These are phyloP conservation scores for Percopsis omiscomaycus DNA, from an alignment of 2,797 vertebrate species.

Conservation along the genomic window DNA sequence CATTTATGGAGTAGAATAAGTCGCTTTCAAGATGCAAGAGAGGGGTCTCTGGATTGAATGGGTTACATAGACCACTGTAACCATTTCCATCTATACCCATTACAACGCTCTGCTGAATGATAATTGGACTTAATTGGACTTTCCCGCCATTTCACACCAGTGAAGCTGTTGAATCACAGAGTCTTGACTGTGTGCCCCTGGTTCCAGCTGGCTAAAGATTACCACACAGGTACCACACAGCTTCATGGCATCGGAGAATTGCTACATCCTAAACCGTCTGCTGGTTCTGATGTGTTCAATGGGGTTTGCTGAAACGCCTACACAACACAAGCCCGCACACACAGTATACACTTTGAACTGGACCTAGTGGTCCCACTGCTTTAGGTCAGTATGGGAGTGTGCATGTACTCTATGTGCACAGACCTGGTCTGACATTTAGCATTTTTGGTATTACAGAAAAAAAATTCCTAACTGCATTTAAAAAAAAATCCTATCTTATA, in stretches of 20 bases:
- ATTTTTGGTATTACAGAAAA: no score
- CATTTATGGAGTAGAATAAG: conserved; percentile 41
- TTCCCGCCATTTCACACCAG: conserved; percentile 62
- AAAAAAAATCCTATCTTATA: no score
- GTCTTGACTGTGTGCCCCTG: conserved; percentile 12
- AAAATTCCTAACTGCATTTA: no score
- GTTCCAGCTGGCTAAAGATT: conserved; percentile 16
- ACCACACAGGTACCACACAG: not conserved
- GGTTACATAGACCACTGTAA: conserved; percentile 34
- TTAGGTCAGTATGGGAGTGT: no score
- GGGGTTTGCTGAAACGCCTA: conserved; percentile 13
- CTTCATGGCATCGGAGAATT: not conserved
- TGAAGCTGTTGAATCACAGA: conserved; percentile 42
- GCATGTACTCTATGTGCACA: no score
- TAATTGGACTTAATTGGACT: conserved; percentile 65
- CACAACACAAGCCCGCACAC: conserved; percentile 9
- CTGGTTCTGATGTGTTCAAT: conserved; percentile 17
- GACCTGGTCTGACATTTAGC: no score
- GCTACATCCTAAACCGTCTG: conserved; percentile 20
- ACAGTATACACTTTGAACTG: not conserved
- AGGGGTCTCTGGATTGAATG: conserved; percentile 25
- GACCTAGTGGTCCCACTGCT: no score
- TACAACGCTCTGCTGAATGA: conserved; percentile 48
- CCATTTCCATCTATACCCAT: conserved; percentile 59
- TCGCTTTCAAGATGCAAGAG: conserved; percentile 54